These are phyloP conservation scores for Araneus ventricosus DNA, from an alignment of 1,140 invertebrate species.

Conservation along the genomic window DNA sequence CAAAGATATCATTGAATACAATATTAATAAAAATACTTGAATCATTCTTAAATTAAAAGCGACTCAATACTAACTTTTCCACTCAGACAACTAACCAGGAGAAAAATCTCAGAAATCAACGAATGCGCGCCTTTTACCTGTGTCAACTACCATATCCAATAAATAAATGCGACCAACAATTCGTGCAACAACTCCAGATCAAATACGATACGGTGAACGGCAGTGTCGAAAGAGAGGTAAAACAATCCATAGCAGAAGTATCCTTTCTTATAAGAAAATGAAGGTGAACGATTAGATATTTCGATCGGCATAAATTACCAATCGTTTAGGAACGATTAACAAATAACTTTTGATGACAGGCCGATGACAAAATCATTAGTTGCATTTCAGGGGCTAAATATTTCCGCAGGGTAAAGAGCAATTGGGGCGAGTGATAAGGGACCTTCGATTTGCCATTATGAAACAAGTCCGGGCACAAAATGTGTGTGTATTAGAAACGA, in stretches of 20 bases:
- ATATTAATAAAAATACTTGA: too few relatives aligned
- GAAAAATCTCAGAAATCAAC: too few relatives aligned
- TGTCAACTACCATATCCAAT: too few relatives aligned
- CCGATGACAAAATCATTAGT: constrained; percentile 75
- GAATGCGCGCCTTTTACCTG: too few relatives aligned
- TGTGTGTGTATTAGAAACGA: constrained; percentile 73
- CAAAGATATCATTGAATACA: too few relatives aligned
- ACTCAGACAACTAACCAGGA: too few relatives aligned
- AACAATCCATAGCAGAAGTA: background rate
- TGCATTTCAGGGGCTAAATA: constrained; percentile 69
- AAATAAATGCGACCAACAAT: background rate
- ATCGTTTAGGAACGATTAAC: constrained; percentile 74
- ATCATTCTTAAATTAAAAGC: too few relatives aligned
- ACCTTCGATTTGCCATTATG: constrained; percentile 75
- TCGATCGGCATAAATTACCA: constrained; percentile 73
- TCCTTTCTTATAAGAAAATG: constrained; percentile 5
- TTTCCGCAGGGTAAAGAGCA: constrained; percentile 68
- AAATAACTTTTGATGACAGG: constrained; percentile 73
- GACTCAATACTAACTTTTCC: too few relatives aligned
- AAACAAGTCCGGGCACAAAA: constrained; percentile 57
- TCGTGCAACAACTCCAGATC: background rate
- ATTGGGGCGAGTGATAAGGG: constrained; percentile 65
- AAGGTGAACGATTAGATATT: constrained; percentile 47
- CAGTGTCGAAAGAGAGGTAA: background rate
- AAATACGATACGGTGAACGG: background rate